Base-by-base conservation (phyloP, 2,113 vertebrate species). In the Taxidea taxus region DNA sequence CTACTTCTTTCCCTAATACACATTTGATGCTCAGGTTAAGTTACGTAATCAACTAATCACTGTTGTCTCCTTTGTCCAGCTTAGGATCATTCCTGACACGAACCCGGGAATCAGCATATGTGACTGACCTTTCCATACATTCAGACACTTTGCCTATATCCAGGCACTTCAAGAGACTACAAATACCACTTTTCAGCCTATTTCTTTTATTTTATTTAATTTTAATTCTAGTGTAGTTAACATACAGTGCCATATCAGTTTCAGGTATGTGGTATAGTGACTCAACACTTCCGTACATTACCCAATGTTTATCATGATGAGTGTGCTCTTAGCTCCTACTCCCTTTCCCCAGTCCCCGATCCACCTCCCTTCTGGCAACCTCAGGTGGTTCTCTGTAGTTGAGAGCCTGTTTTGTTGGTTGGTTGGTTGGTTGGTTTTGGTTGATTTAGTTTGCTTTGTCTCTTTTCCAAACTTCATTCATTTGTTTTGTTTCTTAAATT, bases 291-390 rank as follows among this genome's bases (percentile, higher is more conserved):
- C 27, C 14, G 18, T 44, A 29, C 13, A 9, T 44, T 44, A 14
- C 27, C 27, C 27, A 75, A 14, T 15, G 25, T 25, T 29, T 25
- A 42, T 75, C 72, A 27, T 16, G 12, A 42, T 3, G 39, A 44
- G 72, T 27, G 13, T 44, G 3, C 6, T 13, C 6, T 74, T 72
- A 12, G 39, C 39, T 23, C 21, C 37, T 23, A 74, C 37, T 27
- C 12, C 37, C 23, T 44, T 4, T 44, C 4, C 39, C 42, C 13
- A 0, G 27, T 2, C 3, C 12, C 42, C 42, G 7, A 16, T 15
- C 27, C 42, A 31, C 42, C 42, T 31, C 14, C 42, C 42, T 15
- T 31, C 7, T 47, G 42, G 42, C 42, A 47, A 47, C 27, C 25
- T 47, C 72, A 18, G 42, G 47, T 27, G 29, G 13, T 44, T 77